Conservation (phyloP, 2,113 vertebrate genomes). For the Oreotragus oreotragus region DNA sequence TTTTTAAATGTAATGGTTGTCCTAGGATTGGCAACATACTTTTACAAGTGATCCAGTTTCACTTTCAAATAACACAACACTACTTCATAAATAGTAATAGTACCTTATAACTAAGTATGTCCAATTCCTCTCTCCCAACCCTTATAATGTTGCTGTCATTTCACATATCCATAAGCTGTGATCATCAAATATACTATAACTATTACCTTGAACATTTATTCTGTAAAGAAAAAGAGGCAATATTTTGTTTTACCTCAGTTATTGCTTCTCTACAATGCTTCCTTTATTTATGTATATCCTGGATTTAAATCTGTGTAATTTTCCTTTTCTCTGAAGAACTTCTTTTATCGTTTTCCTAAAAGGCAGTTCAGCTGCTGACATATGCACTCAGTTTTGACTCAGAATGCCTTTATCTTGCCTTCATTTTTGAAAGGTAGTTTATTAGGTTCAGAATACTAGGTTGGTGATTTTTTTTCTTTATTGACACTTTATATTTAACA, state of each 20-base stretch:
- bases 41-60: not conserved
- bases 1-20: not conserved
- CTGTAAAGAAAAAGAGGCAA: not conserved
- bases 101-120: not conserved
- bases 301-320: not conserved
- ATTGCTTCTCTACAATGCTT: not conserved
- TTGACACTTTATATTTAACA: not conserved
- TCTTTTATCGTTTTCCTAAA: not conserved
- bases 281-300: not conserved
- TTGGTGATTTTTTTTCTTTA: not conserved
- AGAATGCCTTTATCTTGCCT: not conserved
- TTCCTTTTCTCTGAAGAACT: not conserved
- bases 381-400: not conserved
- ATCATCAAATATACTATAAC: not conserved
- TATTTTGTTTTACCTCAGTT: not conserved
- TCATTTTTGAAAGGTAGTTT: not conserved
- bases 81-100: not conserved
- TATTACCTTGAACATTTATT: not conserved
- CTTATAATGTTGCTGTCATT: not conserved
- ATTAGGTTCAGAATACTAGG: not conserved
- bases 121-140: not conserved
- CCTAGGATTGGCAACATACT: not conserved
- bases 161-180: not conserved
- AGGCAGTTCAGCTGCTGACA: not conserved
- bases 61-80: not conserved